These are phyloP conservation scores for Mionectes macconnelli DNA, from an alignment of 2,113 vertebrate genomes.

Conservation along the genomic window DNA sequence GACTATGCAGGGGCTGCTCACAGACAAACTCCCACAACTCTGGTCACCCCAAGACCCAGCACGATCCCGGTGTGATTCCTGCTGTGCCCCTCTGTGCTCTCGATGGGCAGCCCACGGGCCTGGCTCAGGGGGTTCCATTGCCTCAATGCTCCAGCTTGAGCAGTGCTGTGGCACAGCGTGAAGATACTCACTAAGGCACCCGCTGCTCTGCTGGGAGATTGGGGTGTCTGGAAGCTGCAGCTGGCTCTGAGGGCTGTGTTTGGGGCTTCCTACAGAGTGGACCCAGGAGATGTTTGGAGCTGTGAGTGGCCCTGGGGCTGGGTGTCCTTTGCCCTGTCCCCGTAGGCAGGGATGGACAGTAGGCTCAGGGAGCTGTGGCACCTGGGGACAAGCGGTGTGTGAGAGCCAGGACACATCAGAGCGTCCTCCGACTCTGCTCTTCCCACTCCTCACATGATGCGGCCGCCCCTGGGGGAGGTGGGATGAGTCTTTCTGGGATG, in stretches of 20 bases:
- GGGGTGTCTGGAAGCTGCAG: background rate
- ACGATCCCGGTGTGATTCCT: background rate
- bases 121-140: background rate
- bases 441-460: background rate
- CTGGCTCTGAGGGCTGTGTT: background rate
- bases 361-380: background rate
- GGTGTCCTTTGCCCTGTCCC: background rate
- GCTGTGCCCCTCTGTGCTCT: background rate
- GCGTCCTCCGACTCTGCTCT: background rate
- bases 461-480: background rate
- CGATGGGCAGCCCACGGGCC: background rate
- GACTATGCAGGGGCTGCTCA: background rate
- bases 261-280: background rate
- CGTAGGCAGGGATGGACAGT: background rate
- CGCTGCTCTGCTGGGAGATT: fast-evolving
- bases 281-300: background rate
- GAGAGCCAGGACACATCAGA: background rate
- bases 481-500: background rate
- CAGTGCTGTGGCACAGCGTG: fast-evolving
- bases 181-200: fast-evolving
- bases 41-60: fast-evolving
- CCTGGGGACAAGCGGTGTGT: fast-evolving
- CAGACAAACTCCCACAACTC: background rate
- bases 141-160: background rate
- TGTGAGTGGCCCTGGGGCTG: background rate